Percentiles rank a stretch among this genome's conserved stretches.
Evolutionary conservation across 2,888 invertebrate genomes (phyloP).

Genomic region (Horisme vitalbata): DNA sequence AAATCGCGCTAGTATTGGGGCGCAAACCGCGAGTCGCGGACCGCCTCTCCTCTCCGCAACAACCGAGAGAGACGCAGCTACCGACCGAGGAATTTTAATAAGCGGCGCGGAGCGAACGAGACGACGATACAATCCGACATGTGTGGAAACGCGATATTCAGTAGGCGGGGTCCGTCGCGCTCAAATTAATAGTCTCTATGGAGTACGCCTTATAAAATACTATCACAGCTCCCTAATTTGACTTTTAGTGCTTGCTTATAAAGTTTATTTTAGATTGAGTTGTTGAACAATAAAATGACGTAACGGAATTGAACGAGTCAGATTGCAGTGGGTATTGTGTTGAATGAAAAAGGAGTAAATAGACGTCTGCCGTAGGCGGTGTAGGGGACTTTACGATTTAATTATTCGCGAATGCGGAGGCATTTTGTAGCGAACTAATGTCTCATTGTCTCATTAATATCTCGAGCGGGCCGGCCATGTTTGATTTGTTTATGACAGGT

Average conservation of each 20-base stretch:
- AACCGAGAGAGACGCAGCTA: conserved; percentile 75
- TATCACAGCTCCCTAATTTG: conserved; percentile 30
- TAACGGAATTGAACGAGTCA: conserved; percentile 58
- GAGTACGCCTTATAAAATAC: conserved; percentile 74
- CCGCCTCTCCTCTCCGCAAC: conserved; percentile 63
- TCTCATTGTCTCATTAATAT: conserved; percentile 83
- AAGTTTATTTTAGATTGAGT: conserved; percentile 38
- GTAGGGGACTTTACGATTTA: conserved; percentile 83
- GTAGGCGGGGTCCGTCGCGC: conserved; percentile 81
- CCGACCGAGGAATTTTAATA: conserved; percentile 80
- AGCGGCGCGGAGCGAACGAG: conserved; percentile 77
- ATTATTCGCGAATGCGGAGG: conserved; percentile 83
- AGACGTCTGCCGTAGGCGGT: conserved; percentile 77
- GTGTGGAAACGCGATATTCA: conserved; percentile 79
- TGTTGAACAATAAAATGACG: conserved; percentile 51
- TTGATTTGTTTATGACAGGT: conserved; percentile 81
- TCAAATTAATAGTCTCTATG: conserved; percentile 77
- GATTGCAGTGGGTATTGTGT: conserved; percentile 81
- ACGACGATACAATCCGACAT: conserved; percentile 72
- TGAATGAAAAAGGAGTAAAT: conserved; percentile 83
- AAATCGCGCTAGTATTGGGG: conserved; percentile 79
- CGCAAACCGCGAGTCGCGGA: conserved; percentile 59
- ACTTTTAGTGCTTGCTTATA: conserved; percentile 35
- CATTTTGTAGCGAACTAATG: conserved; percentile 83
- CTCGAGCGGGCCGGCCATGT: conserved; percentile 78